Evolutionary conservation across 2,888 invertebrate genomes (phyloP), one percentile per base, ranked within the genome.

Genomic region (Tetramorium bicarinatum): DNA sequence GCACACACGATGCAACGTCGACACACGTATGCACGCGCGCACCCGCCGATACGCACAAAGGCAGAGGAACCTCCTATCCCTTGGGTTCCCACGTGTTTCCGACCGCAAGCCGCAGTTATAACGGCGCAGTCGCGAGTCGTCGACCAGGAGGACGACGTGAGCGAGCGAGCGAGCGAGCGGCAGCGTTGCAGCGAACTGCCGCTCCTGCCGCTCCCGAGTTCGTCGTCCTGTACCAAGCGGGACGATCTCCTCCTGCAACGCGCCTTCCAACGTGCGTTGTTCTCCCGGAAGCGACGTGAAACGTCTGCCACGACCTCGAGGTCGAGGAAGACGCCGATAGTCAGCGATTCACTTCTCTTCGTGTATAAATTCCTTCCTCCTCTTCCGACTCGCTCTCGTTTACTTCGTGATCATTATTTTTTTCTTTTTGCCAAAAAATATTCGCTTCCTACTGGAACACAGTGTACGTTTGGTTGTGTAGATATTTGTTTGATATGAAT

Each of bases 41-140:
- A 87, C 86, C 84, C 87, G 90, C 88, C 85, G 75, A 83, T 74
- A 89, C 79, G 64, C 54, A 54, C 77, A 83, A 82, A 84, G 89
- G 86, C 71, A 15, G 79, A 80, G 76, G 85, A 88, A 81, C 79
- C 85, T 86, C 85, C 87, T 89, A 85, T 90, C 89, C 90, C 88
- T 86, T 89, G 91, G 91, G 92, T 93, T 93, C 93, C 93, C 93
- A 93, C 93, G 93, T 93, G 93, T 91, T 92, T 88, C 91, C 92
- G 90, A 92, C 92, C 92, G 89, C 92, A 92, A 90, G 92, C 89
- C 87, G 87, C 87, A 90, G 88, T 89, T 89, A 90, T 90, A 90
- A 88, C 88, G 90, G 92, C 92, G 92, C 92, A 92, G 92, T 86
- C 92, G 92, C 92, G 84, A 82, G 91, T 90, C 88, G 83, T 85